These are phyloP conservation scores for Antigone vipio DNA, from an alignment of 2,113 vertebrate species.

Conservation along the genomic window DNA sequence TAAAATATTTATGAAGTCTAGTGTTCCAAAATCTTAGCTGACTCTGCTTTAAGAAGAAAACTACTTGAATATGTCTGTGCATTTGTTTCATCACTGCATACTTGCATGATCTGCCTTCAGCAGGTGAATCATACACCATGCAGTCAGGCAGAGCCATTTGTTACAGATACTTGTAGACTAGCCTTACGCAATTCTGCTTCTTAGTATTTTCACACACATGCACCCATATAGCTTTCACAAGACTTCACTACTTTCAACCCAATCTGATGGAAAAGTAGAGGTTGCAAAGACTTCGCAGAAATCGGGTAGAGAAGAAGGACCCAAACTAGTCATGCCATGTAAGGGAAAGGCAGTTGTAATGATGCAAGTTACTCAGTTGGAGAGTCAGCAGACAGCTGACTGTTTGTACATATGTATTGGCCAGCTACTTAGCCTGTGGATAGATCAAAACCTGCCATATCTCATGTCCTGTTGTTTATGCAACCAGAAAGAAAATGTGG, in stretches of 20 bases:
- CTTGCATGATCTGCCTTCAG: background rate
- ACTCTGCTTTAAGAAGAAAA: background rate
- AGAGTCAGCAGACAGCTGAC: background rate
- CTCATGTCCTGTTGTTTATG: background rate
- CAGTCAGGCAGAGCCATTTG: background rate
- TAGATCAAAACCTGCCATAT: background rate
- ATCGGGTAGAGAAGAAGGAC: background rate
- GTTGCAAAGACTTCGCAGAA: background rate
- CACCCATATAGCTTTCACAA: background rate
- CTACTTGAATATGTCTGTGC: background rate
- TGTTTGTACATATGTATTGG: background rate
- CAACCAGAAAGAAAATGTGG: background rate
- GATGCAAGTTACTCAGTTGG: background rate
- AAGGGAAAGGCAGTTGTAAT: background rate
- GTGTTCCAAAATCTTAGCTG: background rate
- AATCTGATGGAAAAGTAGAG: background rate
- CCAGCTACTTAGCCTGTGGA: background rate
- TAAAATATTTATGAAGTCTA: background rate
- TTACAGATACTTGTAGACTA: background rate
- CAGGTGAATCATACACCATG: background rate
- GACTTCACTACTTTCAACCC: background rate
- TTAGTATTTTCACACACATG: background rate
- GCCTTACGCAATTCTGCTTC: background rate
- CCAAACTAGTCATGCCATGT: background rate
- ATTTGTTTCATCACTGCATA: background rate